Base-by-base conservation (phyloP, 2,888 invertebrate genomes). In the Epinotia nisella region DNA sequence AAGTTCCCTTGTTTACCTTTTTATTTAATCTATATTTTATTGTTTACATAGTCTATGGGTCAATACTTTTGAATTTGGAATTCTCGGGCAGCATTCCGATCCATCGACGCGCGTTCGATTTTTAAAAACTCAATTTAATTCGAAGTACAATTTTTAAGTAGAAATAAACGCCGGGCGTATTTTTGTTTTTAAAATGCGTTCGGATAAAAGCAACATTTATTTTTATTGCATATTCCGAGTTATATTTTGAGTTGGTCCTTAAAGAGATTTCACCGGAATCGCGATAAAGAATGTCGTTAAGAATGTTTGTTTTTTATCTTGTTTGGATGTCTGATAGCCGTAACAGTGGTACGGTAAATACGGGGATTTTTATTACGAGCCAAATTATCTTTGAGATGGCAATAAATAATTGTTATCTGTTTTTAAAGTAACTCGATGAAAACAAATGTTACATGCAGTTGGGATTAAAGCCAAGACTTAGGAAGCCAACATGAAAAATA, bases 281-380 rank as follows among this genome's bases (percentile, higher is more conserved):
- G 82, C 83, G 90, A 90, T 91, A 91, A 90, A 84, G 61, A 82
- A 81, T 65, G 80, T 88, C 88, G 88, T 92, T 90, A 91, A 87
- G 89, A 88, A 90, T 87, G 84, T 85, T 82, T 76, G 80, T 73
- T 83, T 86, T 90, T 89, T 90, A 90, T 91, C 87, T 90, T 84
- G 81, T 85, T 86, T 86, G 84, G 83, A 75, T 81, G 82, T 81
- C 82, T 83, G 90, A 90, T 90, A 88, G 85, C 83, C 81, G 79
- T 76, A 80, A 83, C 85, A 84, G 83, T 86, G 83, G 81, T 85
- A 85, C 83, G 85, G 88, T 88, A 87, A 88, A 90, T 87, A 88
- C 83, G 82, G 83, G 72, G 83, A 84, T 87, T 88, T 83, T 89
- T 88, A 89, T 86, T 85, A 79, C 84, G 78, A 78, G 81, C 75